Evolutionary conservation across 1,140 invertebrate genomes (phyloP).

Genomic region (Colletes latitarsis): DNA sequence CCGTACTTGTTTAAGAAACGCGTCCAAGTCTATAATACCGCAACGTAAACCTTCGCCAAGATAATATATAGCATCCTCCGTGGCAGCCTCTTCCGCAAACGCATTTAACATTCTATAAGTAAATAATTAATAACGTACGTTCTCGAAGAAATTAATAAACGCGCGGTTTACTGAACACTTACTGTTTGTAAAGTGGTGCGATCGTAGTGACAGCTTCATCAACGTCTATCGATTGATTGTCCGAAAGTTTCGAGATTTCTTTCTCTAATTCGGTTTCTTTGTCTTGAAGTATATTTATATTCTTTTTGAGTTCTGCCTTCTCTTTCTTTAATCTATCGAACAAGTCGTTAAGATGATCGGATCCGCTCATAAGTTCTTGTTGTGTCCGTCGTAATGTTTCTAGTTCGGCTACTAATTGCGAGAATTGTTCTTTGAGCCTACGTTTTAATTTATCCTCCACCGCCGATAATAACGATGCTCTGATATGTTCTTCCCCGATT

Average conservation of each 20-base stretch:
- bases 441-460: constrained; percentile 96
- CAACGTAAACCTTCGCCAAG: constrained; percentile 97
- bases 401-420: constrained; percentile 94
- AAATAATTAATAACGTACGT: background rate
- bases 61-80: constrained; percentile 99
- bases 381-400: constrained; percentile 94
- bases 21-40: constrained; percentile 96
- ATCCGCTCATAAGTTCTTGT: constrained; percentile 93
- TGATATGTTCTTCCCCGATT: constrained; percentile 97
- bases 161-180: constrained; percentile 69
- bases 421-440: constrained; percentile 93
- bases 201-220: constrained; percentile 98
- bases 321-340: constrained; percentile 92
- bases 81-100: constrained; percentile 98
- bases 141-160: background rate
- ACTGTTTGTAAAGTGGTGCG: constrained; percentile 97
- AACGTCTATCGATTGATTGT: constrained; percentile 92
- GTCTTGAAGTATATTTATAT: constrained; percentile 90
- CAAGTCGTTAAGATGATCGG: constrained; percentile 91
- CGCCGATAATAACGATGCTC: constrained; percentile 95
- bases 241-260: constrained; percentile 89
- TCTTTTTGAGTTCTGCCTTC: constrained; percentile 91
- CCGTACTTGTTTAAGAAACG: constrained; percentile 98
- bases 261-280: constrained; percentile 94
- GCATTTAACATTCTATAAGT: constrained; percentile 91